These are phyloP conservation scores for Gnathonemus longibarbis DNA, from an alignment of 2,113 vertebrate species.

Conservation along the genomic window DNA sequence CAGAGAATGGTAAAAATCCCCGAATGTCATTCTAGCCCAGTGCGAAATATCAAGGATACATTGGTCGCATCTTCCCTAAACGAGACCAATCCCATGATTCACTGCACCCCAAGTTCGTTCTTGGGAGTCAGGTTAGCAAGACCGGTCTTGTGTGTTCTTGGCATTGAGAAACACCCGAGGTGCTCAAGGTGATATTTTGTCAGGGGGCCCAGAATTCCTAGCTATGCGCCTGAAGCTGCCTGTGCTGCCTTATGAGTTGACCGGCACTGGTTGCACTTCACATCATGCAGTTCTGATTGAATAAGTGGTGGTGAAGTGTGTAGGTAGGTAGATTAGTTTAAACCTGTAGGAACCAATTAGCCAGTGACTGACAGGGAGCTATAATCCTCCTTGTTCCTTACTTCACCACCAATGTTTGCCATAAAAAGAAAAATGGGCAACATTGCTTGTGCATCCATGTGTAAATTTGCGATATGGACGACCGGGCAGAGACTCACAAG, in stretches of 20 bases:
- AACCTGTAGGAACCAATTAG: not conserved
- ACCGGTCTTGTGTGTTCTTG: not conserved
- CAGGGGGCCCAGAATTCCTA: not conserved
- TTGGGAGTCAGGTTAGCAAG: not conserved
- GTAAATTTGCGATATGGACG: not conserved
- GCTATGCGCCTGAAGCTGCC: not conserved
- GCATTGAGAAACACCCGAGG: not conserved
- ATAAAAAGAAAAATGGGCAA: not conserved
- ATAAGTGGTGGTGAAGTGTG: not conserved
- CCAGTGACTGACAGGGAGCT: not conserved
- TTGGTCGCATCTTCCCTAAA: not conserved
- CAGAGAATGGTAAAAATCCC: not conserved
- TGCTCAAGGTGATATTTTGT: not conserved
- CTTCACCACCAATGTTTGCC: not conserved
- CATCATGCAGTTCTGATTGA: not conserved
- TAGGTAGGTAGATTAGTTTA: not conserved
- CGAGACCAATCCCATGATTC: not conserved
- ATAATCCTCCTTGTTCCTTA: not conserved
- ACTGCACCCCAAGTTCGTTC: not conserved
- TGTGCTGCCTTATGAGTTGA: not conserved
- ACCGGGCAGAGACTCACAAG: not conserved
- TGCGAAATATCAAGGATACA: not conserved
- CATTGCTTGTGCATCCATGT: not conserved
- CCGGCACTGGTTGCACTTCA: not conserved
- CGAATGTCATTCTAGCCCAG: not conserved